A percentile compares a stretch with the other conserved stretches of the same genome.
These are phyloP conservation scores for Spea bombifrons DNA, from an alignment of 2,113 vertebrate genomes.

Conservation along the genomic window DNA sequence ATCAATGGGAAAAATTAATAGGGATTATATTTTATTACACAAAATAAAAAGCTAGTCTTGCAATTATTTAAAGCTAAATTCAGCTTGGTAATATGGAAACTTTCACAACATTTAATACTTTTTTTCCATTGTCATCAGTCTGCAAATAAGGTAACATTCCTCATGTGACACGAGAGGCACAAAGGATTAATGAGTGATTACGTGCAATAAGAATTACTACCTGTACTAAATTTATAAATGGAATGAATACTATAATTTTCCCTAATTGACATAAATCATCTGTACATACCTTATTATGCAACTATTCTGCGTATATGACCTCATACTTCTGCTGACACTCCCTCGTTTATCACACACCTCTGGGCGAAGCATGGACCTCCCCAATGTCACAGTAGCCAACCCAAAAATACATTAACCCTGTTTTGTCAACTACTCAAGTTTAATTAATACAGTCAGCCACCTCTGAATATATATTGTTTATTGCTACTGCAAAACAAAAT, in stretches of 20 bases:
- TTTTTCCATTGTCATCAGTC: neutral
- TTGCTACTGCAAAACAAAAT: no score
- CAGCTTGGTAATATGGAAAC: neutral
- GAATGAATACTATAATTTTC: neutral
- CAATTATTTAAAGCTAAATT: no score
- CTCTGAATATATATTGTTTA: no score
- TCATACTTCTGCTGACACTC: neutral
- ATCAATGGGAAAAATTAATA: no score
- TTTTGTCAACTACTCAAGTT: no score
- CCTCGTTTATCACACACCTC: neutral
- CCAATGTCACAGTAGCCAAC: neutral
- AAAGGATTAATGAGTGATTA: neutral
- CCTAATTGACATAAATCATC: neutral
- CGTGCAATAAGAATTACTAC: neutral
- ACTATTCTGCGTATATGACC: neutral
- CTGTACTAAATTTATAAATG: neutral
- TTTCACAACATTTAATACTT: neutral
- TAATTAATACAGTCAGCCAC: no score
- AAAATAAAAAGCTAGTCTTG: no score
- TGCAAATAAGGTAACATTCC: neutral
- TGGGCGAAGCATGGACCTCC: neutral
- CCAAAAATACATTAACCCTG: no score
- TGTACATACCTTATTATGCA: neutral
- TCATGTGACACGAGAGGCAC: no score
- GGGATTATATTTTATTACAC: no score